Evolutionary conservation across 2,888 invertebrate species (phyloP), one percentile per base, ranked within the genome.

Genomic region (Halocaridina rubra): DNA sequence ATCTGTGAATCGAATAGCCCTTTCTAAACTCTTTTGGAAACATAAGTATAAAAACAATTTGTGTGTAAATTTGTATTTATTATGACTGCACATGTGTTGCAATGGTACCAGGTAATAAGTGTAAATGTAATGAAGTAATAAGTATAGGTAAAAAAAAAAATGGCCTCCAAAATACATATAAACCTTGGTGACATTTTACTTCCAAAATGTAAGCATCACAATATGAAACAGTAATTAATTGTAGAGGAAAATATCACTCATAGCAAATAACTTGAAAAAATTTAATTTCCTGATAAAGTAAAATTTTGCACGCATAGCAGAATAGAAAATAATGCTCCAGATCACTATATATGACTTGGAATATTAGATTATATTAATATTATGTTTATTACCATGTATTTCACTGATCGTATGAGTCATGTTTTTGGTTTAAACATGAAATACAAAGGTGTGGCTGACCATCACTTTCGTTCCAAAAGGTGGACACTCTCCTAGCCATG

Each of bases 401-500:
- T 71, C 32, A 30, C 71, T 32, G 1, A 71, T 1, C 3, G 13
- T n/a, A 71, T 71, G 29, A 71, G 71, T 1, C 59, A 61, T 76
- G 67, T 29, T 76, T 76, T 75, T 81, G 39, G 67, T 22, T 22
- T 10, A 76, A 81, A 39, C 69, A 81, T 46, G 76, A 19, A 29
- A 81, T 39, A 24, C 81, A 75, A 29, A 75, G 76, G 59, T 76
- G 53, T 32, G 67, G 69, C 69, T 76, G 29, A 32, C 64, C 32
- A 27, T 72, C 59, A 64, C 64, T 74, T 74, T 29, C 24, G 67
- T 72, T 59, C 33, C 72, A 84, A 32, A 59, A 78, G 53, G 72
- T 79, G 30, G 80, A 78, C 19, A 80, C 79, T 80, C 53, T 84
- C 24, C 39, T 29, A 39, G 64, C 75, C 53, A 79, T 84, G 71